A percentile compares a stretch with the other conserved stretches of the same genome.
Conservation (phyloP, 2,113 vertebrate genomes). For the Pheucticus melanocephalus region DNA sequence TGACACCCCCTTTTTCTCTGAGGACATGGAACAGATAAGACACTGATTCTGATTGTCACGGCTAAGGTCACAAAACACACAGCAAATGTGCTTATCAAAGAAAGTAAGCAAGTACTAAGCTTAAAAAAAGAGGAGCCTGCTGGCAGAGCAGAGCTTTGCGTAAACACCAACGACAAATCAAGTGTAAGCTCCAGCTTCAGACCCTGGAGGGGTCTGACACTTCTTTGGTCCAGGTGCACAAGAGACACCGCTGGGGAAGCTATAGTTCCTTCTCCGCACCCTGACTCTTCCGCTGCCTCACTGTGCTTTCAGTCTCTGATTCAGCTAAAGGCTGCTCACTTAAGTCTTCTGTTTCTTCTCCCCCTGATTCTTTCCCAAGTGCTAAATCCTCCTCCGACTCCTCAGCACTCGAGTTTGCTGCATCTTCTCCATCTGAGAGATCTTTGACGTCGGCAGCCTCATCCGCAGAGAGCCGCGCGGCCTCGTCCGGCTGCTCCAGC, state of each 20-base stretch:
- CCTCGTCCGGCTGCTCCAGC: slow-evolving; percentile 35
- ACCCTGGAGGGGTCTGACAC: background rate
- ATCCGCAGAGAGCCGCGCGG: slow-evolving; percentile 18
- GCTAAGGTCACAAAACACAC: slow-evolving; percentile 9
- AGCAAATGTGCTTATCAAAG: slow-evolving; percentile 13
- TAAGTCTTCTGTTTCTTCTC: slow-evolving; percentile 23
- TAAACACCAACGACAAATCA: slow-evolving; percentile 56
- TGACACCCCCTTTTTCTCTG: background rate
- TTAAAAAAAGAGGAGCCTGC: slow-evolving; percentile 42
- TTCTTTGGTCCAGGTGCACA: slow-evolving; percentile 63
- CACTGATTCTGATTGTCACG: slow-evolving; percentile 56
- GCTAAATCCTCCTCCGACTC: slow-evolving; percentile 65
- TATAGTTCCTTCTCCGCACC: slow-evolving; percentile 47
- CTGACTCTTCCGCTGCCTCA: slow-evolving; percentile 79
- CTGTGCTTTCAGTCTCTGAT: slow-evolving; percentile 48
- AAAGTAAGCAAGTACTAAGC: background rate
- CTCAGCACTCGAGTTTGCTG: slow-evolving; percentile 28
- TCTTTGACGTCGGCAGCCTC: slow-evolving; percentile 54
- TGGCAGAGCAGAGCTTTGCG: slow-evolving; percentile 30
- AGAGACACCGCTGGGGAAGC: background rate
- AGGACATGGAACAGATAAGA: background rate
- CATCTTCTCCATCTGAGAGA: slow-evolving; percentile 63
- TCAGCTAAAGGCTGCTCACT: background rate
- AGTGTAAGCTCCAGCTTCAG: slow-evolving; percentile 62
- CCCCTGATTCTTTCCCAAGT: slow-evolving; percentile 51